Evolutionary conservation across 2,797 vertebrate genomes (phyloP).

Genomic region (Steatocranus sp.): DNA sequence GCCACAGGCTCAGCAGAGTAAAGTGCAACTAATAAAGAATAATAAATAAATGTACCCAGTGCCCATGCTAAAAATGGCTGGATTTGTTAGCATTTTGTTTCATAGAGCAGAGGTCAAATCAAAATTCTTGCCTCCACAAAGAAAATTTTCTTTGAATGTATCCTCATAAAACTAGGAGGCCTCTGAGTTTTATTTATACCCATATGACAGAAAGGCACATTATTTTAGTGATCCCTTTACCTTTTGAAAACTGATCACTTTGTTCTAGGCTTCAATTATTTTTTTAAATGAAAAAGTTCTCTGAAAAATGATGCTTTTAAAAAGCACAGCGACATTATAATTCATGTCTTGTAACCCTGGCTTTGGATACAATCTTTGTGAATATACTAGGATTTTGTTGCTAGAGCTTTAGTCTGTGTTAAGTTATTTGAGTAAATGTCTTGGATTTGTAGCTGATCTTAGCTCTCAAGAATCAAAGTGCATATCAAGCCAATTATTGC

Average conservation of each 20-base stretch:
- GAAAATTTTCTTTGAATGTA: neutral
- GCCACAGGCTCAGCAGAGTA: neutral
- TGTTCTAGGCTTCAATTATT: neutral
- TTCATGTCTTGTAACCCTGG: neutral
- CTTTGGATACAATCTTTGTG: neutral
- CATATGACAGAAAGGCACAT: neutral
- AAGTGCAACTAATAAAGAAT: constrained; percentile 14
- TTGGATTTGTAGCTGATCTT: neutral
- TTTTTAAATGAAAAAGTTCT: neutral
- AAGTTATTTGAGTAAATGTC: neutral
- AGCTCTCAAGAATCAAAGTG: constrained; percentile 1
- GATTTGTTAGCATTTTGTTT: neutral
- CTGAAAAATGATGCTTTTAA: constrained; percentile 2
- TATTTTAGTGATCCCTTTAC: neutral
- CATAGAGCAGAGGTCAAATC: neutral
- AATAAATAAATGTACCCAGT: neutral
- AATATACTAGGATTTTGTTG: neutral
- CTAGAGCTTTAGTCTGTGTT: neutral
- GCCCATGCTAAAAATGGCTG: neutral
- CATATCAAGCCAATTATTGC: constrained; percentile 32
- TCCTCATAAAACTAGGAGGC: neutral
- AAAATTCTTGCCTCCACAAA: neutral
- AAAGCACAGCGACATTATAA: neutral
- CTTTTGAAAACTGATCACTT: neutral
- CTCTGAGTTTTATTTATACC: neutral